Percentiles rank a stretch among this genome's conserved stretches.
phyloP scores from a whole-genome alignment of 1,140 invertebrate species.

The Varroa destructor region DNA sequence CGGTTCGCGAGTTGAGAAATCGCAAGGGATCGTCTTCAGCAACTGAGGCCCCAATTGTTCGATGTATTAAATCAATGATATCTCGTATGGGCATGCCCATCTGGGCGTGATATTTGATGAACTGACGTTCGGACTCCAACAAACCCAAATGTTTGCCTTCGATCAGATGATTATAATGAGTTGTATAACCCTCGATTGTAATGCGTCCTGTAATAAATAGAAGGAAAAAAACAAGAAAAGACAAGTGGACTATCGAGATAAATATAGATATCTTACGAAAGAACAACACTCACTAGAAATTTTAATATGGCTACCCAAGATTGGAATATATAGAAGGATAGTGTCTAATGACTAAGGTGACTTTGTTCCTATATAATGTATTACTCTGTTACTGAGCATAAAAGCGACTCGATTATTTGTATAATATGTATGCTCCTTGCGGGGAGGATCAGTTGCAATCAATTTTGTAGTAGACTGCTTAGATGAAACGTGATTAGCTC shows the following conservation, averaged over 20 bases:
- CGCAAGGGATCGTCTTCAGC: conserved; percentile 12
- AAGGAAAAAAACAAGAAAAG: background rate
- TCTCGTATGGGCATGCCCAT: conserved; percentile 12
- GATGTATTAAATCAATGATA: conserved; percentile 15
- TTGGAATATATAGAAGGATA: background rate
- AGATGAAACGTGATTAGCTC: too few relatives aligned
- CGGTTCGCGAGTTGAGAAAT: conserved; percentile 13
- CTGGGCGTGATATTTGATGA: conserved; percentile 20
- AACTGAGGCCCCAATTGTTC: conserved; percentile 3
- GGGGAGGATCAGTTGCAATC: too few relatives aligned
- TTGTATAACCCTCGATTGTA: conserved; percentile 12
- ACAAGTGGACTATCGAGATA: background rate
- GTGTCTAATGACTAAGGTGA: background rate
- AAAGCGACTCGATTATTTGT: too few relatives aligned
- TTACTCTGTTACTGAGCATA: too few relatives aligned
- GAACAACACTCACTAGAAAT: background rate
- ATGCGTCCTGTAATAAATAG: background rate
- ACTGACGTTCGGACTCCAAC: conserved; percentile 3
- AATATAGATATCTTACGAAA: background rate
- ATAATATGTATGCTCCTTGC: too few relatives aligned
- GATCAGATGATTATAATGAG: conserved; percentile 20
- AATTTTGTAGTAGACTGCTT: too few relatives aligned
- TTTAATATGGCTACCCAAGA: background rate
- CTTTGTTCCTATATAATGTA: background rate
- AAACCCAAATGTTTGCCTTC: background rate